Conservation (phyloP, 2,888 invertebrate species). For the Latheticus oryzae region DNA sequence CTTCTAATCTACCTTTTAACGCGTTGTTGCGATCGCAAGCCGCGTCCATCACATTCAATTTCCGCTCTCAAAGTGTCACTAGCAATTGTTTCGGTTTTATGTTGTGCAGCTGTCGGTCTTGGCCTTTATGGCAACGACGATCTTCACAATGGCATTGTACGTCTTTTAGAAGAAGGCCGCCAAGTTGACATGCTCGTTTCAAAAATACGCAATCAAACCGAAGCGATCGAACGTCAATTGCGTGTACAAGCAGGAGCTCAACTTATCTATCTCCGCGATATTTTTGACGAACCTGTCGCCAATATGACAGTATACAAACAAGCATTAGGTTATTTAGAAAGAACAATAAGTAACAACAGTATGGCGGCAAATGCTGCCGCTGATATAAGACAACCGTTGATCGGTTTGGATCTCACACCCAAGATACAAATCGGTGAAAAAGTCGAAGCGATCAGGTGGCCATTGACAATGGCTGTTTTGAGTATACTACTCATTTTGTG, state of each 20-base stretch:
- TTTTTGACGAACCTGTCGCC: slow-evolving; percentile 80
- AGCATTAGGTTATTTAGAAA: slow-evolving; percentile 76
- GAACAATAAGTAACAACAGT: slow-evolving; percentile 79
- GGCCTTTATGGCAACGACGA: slow-evolving; percentile 96
- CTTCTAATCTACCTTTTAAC: slow-evolving; percentile 93
- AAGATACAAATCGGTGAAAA: slow-evolving; percentile 74
- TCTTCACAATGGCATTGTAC: slow-evolving; percentile 87
- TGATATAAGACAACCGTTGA: slow-evolving; percentile 79
- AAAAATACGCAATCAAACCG: slow-evolving; percentile 85
- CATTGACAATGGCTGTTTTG: slow-evolving; percentile 88
- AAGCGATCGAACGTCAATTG: slow-evolving; percentile 80
- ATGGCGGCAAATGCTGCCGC: slow-evolving; percentile 81
- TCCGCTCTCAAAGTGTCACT: slow-evolving; percentile 86
- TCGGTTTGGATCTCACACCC: slow-evolving; percentile 76
- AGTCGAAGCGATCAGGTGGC: slow-evolving; percentile 83
- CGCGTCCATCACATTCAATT: slow-evolving; percentile 88
- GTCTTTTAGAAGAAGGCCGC: slow-evolving; percentile 71
- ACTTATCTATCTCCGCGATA: slow-evolving; percentile 78
- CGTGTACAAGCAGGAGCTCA: slow-evolving; percentile 69
- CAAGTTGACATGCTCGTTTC: slow-evolving; percentile 84
- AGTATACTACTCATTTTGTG: slow-evolving; percentile 88
- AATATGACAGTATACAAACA: slow-evolving; percentile 82
- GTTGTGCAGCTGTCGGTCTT: slow-evolving; percentile 90
- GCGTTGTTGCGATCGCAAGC: slow-evolving; percentile 94
- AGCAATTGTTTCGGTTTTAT: slow-evolving; percentile 85